phyloP scores from a whole-genome alignment of 1,140 invertebrate species.

The Ephestia elutella region DNA sequence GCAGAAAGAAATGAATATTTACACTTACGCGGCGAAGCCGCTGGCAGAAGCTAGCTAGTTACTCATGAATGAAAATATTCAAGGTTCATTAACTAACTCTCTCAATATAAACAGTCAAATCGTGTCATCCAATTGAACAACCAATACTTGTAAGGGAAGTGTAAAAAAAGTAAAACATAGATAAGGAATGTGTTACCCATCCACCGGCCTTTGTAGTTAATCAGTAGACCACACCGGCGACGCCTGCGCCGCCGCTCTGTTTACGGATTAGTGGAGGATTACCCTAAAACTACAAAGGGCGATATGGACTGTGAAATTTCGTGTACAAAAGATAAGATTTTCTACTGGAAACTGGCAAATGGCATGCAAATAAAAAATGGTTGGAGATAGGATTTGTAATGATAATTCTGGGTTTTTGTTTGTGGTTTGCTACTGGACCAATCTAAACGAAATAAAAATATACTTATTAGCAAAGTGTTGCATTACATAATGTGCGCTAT shows the following conservation, averaged over 20 bases:
- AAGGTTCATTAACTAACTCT: too few relatives aligned
- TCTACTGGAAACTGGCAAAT: background rate
- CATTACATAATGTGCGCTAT: too few relatives aligned
- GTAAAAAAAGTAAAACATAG: conserved; percentile 4
- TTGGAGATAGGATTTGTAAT: too few relatives aligned
- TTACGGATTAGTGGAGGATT: conserved; percentile 21
- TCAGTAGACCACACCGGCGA: conserved; percentile 25
- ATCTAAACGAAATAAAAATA: too few relatives aligned
- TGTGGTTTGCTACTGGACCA: too few relatives aligned
- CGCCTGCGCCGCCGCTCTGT: background rate
- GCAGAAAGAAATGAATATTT: too few relatives aligned
- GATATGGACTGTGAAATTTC: background rate
- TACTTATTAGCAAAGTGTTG: too few relatives aligned
- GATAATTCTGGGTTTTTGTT: too few relatives aligned
- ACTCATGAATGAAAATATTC: too few relatives aligned
- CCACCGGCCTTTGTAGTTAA: conserved; percentile 16
- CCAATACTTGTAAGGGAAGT: conserved; percentile 10
- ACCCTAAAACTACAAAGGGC: conserved; percentile 4
- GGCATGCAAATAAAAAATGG: background rate
- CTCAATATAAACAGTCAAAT: background rate
- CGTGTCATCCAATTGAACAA: conserved; percentile 14
- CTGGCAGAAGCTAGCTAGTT: too few relatives aligned
- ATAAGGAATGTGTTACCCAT: conserved; percentile 6
- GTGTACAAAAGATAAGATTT: conserved; percentile 1
- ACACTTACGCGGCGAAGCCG: too few relatives aligned